Percentiles rank a stretch among this genome's conserved stretches.
phyloP scores from a whole-genome alignment of 2,113 vertebrate genomes.

The Spheniscus mendiculus region DNA sequence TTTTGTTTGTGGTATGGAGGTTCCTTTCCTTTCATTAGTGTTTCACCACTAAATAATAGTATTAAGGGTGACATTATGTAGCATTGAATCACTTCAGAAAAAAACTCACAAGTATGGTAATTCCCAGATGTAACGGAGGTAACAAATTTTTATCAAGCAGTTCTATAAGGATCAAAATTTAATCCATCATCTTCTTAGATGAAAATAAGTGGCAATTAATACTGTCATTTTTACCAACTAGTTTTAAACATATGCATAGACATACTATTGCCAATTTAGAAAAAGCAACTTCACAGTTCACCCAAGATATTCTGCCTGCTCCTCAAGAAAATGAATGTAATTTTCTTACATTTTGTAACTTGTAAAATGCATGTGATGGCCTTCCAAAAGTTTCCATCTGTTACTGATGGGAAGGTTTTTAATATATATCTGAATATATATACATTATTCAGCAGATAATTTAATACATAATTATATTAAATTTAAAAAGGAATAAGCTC shows the following conservation, averaged over 20 bases:
- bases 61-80: background rate
- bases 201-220: background rate
- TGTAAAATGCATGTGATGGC: background rate
- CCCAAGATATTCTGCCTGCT: background rate
- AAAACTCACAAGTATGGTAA: background rate
- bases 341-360: background rate
- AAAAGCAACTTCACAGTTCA: background rate
- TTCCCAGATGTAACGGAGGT: background rate
- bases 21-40: background rate
- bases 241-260: background rate
- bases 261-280: background rate
- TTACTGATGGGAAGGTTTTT: background rate
- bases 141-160: background rate
- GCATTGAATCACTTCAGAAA: background rate
- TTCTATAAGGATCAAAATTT: background rate
- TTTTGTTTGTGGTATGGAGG: background rate
- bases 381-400: background rate
- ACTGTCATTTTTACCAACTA: background rate
- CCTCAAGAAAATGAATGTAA: background rate
- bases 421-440: background rate
- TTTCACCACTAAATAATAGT: background rate
- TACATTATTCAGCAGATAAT: background rate
- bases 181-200: background rate
- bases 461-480: background rate
- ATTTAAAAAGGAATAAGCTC: background rate